Evolutionary conservation across 2,797 vertebrate species (phyloP), one percentile per base, ranked within the genome.

Genomic region (Trachurus trachurus): DNA sequence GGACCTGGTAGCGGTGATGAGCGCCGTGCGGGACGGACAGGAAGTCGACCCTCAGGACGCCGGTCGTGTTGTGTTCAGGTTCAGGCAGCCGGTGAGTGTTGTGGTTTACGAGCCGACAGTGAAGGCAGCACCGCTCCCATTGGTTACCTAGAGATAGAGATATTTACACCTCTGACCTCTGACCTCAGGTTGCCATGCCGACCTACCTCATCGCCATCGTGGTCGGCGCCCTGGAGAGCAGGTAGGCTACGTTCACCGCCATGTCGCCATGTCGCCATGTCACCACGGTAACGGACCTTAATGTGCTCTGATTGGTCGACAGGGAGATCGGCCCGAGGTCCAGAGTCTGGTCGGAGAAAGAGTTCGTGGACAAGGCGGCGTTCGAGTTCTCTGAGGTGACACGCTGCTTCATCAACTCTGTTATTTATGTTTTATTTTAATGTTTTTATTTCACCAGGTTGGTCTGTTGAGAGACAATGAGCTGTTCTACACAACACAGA

Each of bases 351-450:
- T 98, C 98, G 21, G 98, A 99, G 94, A 98, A 96, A 82, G 97
- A 99, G 76, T 94, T 95, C 42, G 96, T 99, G 84, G 97, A 99
- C 44, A 95, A 96, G 84, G 97, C 96, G 0, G 98, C 96, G 0
- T 96, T 95, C 54, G 98, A 99, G 93, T 99, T 99, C 94, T 96
- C 96, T 6, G 96, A 99, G 97, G 98, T 98, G n/a, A n/a, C n/a
- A n/a, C n/a, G n/a, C n/a, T n/a, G n/a, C n/a, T n/a, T n/a, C n/a
- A n/a, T n/a, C n/a, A n/a, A n/a, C n/a, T n/a, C n/a, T n/a, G n/a
- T n/a, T n/a, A n/a, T n/a, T n/a, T n/a, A n/a, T n/a, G n/a, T n/a
- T n/a, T n/a, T n/a, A n/a, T n/a, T n/a, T n/a, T n/a, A n/a, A n/a
- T n/a, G n/a, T n/a, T n/a, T n/a, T n/a, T n/a, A n/a, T n/a, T n/a